Evolutionary conservation across 2,888 invertebrate species (phyloP), one percentile per base, ranked within the genome.

Genomic region (Dione juno): DNA sequence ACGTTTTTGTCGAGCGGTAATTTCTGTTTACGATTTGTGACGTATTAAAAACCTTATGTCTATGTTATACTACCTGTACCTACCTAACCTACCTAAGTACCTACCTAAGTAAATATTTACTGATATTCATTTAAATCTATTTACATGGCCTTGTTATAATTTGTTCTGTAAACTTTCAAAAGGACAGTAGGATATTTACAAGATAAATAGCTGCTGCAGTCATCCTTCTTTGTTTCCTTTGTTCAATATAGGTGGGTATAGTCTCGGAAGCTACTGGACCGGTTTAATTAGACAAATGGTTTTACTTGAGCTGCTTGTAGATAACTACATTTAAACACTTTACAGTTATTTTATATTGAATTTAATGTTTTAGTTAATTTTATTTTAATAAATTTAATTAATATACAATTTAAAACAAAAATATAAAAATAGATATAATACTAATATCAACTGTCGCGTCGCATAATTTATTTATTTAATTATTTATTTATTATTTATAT

Each of bases 211-310:
- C n/a, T n/a, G n/a, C n/a, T n/a, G n/a, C 37, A 35, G 35, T 52
- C 40, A 64, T 50, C 50, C 28, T 8, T 40, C 64, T 19, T 64
- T 50, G 64, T 64, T 64, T 21, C 40, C 64, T 37, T 61, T 50
- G 40, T 37, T 52, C 52, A 64, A 52, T 52, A 52, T 37, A 50
- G 8, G 50, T 50, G 16, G 35, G 37, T 37, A 37, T 11, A 61
- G 45, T 64, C 64, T 64, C 50, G 50, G 40, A 40, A 64, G 14
- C 48, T 50, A 64, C 52, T 64, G 64, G 10, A 64, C 50, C 48
- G 50, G 64, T 37, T 64, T 64, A 64, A 64, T 64, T 40, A 64
- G 48, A 64, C 40, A 50, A 64, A 64, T 52, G 50, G 52, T 40
- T 64, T 37, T 16, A 35, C 50, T 50, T 21, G 28, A 61, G 35